Evolutionary conservation across 2,797 vertebrate genomes (phyloP).

Genomic region (Rhabdomys pumilio): DNA sequence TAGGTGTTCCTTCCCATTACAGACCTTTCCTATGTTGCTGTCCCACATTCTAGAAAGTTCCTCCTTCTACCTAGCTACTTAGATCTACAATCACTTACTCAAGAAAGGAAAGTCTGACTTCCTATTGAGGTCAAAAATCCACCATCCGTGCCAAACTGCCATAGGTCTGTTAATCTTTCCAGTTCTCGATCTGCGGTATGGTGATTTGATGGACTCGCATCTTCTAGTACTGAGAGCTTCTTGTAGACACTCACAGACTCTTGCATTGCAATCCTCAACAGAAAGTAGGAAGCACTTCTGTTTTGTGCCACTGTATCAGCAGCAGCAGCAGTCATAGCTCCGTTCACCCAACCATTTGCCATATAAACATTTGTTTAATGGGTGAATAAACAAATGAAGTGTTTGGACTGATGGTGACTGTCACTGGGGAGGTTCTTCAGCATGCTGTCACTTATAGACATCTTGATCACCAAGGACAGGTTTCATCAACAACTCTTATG

Average conservation of each 20-base stretch:
- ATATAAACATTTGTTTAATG: not conserved
- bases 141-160: not conserved
- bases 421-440: not conserved
- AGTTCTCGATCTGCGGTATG: not conserved
- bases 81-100: not conserved
- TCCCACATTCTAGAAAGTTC: not conserved
- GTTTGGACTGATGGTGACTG: not conserved
- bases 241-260: not conserved
- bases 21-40: not conserved
- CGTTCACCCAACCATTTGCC: not conserved
- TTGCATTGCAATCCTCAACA: not conserved
- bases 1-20: not conserved
- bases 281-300: not conserved
- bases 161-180: too few relatives aligned
- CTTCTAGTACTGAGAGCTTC: not conserved
- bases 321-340: not conserved
- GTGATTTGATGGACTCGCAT: not conserved
- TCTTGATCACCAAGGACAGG: not conserved
- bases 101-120: not conserved
- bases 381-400: not conserved
- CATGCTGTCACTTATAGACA: not conserved
- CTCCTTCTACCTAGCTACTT: not conserved
- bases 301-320: too few relatives aligned
- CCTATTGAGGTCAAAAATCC: not conserved
- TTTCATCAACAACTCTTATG: slow-evolving; percentile 3